Evolutionary conservation across 2,797 vertebrate genomes (phyloP).

Genomic region (Chrysocyon brachyurus): DNA sequence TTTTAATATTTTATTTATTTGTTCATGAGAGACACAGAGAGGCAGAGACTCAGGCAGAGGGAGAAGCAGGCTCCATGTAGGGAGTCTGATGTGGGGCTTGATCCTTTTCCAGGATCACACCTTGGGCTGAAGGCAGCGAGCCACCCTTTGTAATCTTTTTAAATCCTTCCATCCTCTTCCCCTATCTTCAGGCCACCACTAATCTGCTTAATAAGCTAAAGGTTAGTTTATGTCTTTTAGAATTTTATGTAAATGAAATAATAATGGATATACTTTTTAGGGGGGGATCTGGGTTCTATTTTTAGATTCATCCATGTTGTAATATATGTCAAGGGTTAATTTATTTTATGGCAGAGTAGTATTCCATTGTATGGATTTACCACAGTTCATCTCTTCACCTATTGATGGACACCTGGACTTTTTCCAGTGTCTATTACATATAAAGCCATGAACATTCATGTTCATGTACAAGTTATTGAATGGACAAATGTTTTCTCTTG

Average conservation of each 20-base stretch:
- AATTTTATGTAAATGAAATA: background rate
- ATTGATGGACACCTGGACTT: background rate
- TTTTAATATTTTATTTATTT: no score
- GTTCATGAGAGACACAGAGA: no score
- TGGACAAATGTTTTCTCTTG: background rate
- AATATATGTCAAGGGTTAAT: background rate
- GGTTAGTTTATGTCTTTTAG: background rate
- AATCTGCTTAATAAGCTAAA: conserved; percentile 17
- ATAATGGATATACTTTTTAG: background rate
- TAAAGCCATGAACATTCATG: background rate
- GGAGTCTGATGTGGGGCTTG: no score
- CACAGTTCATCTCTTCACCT: background rate
- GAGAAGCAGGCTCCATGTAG: no score
- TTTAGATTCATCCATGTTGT: background rate
- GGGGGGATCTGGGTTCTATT: background rate
- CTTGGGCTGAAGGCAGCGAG: no score
- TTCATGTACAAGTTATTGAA: background rate
- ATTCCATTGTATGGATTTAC: background rate
- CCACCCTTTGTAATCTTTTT: background rate
- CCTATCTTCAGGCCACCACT: background rate
- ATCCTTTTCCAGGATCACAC: no score
- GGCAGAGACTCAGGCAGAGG: no score
- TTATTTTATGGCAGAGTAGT: background rate
- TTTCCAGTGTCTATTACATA: background rate
- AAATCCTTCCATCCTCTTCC: background rate